phyloP scores from a whole-genome alignment of 2,797 vertebrate genomes.

The Gobionotothen gibberifrons region DNA sequence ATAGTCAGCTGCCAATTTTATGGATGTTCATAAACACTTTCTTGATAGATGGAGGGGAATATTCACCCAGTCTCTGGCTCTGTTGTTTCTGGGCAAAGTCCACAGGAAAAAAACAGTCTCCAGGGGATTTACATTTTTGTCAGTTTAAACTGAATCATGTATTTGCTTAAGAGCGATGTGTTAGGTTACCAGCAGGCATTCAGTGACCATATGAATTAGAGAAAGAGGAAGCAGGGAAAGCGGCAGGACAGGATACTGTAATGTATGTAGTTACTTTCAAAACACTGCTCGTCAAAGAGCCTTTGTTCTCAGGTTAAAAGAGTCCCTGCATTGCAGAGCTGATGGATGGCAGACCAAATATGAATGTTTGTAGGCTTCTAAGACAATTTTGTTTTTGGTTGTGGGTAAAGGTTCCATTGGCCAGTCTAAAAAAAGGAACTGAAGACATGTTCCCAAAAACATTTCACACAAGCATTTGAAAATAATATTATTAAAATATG shows the following conservation, averaged over 20 bases:
- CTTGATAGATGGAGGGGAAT: constrained; percentile 58
- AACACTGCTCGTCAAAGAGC: constrained; percentile 76
- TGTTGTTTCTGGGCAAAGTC: constrained; percentile 59
- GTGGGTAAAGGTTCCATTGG: constrained; percentile 33
- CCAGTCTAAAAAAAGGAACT: constrained; percentile 24
- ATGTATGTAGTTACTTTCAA: constrained; percentile 74
- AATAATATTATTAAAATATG: not conserved
- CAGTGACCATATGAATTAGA: constrained; percentile 34
- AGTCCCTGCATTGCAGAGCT: constrained; percentile 52
- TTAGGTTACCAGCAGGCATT: constrained; percentile 59
- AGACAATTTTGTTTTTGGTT: constrained; percentile 44
- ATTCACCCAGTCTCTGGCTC: constrained; percentile 53
- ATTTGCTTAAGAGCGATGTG: constrained; percentile 65
- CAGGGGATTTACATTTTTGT: constrained; percentile 43
- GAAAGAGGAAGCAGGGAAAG: constrained; percentile 44
- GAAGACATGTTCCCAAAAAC: not conserved
- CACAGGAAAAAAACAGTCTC: constrained; percentile 44
- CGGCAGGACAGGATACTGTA: constrained; percentile 61
- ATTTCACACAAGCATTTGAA: not conserved
- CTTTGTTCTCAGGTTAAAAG: constrained; percentile 67
- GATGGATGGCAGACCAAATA: constrained; percentile 55
- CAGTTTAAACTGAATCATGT: constrained; percentile 57
- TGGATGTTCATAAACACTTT: constrained; percentile 67
- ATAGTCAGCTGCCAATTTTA: constrained; percentile 69
- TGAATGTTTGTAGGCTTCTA: constrained; percentile 49